A percentile compares a stretch with the other conserved stretches of the same genome.
phyloP scores from a whole-genome alignment of 2,113 vertebrate species.

The Lampris megalopsis region DNA sequence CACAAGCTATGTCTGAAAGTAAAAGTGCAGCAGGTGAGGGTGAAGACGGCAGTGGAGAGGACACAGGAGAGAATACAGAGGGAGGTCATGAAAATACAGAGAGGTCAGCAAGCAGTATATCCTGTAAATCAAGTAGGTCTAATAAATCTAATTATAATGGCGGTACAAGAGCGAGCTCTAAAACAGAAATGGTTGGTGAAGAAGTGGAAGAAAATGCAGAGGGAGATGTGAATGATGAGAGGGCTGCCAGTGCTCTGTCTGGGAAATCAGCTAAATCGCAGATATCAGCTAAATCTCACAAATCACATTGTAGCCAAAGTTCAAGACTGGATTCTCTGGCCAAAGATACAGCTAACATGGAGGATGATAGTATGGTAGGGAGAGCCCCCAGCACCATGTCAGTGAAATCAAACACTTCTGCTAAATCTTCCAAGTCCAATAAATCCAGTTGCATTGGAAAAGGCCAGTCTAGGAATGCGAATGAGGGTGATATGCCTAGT shows the following conservation, averaged over 20 bases:
- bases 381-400: no score
- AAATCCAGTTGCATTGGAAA: slow-evolving; percentile 15
- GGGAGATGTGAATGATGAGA: slow-evolving; percentile 1
- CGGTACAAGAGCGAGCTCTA: slow-evolving; percentile 25
- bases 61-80: slow-evolving; percentile 7
- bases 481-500: no score
- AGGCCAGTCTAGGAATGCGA: no score
- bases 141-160: slow-evolving; percentile 24
- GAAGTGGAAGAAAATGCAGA: slow-evolving; percentile 6
- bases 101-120: slow-evolving; percentile 33
- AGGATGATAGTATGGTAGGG: no score
- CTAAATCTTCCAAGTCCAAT: slow-evolving; percentile 22
- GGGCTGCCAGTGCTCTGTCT: slow-evolving; percentile 48
- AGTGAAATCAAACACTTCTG: no score
- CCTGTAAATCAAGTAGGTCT: slow-evolving; percentile 31
- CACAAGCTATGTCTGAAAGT: slow-evolving; percentile 8
- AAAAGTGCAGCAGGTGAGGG: slow-evolving; percentile 5
- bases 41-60: neutral
- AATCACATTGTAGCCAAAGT: neutral
- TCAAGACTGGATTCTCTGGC: slow-evolving; percentile 9
- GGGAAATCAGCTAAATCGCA: slow-evolving; percentile 39
- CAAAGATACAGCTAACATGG: neutral
- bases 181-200: no score
- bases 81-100: slow-evolving; percentile 5
- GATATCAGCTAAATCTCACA: slow-evolving; percentile 45